Conservation (phyloP, 2,888 invertebrate species). For the Pyrgus malvae region DNA sequence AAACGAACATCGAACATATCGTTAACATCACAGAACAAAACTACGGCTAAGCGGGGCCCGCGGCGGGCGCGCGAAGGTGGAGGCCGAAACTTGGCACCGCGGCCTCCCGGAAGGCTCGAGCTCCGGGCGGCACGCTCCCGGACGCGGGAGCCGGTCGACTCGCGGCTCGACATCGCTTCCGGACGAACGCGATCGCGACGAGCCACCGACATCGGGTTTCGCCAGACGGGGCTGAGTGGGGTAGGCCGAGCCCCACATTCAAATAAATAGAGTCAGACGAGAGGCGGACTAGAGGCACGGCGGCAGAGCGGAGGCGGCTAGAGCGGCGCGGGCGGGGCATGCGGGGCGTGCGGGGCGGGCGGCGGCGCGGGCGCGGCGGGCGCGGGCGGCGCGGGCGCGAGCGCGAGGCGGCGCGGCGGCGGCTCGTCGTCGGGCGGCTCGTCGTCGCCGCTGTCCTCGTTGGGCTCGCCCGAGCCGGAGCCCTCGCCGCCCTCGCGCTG, state of each 20-base stretch:
- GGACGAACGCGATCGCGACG: slow-evolving; percentile 25
- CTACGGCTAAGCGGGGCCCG: slow-evolving; percentile 56
- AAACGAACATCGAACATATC: slow-evolving; percentile 58
- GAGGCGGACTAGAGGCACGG: slow-evolving; percentile 43
- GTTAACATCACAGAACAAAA: slow-evolving; percentile 74
- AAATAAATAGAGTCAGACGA: slow-evolving; percentile 27
- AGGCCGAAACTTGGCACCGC: too few species aligned
- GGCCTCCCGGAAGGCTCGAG: too few species aligned
- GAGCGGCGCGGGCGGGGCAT: slow-evolving; percentile 36
- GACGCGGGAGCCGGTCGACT: too few species aligned
- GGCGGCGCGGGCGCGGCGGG: slow-evolving; percentile 36
- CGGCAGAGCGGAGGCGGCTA: slow-evolving; percentile 37
- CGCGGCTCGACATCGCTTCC: too few species aligned
- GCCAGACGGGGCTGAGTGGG: too few species aligned
- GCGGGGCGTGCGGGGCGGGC: slow-evolving; percentile 35
- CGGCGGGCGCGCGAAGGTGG: slow-evolving; percentile 26
- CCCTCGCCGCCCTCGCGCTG: slow-evolving; percentile 52
- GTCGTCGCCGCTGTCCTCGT: slow-evolving; percentile 45
- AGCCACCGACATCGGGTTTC: too few species aligned
- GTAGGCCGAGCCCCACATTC: too few species aligned
- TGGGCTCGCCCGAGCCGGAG: slow-evolving; percentile 53
- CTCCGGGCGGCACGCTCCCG: too few species aligned
- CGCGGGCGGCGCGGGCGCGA: slow-evolving; percentile 40
- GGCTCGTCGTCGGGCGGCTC: slow-evolving; percentile 45
- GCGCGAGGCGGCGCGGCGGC: slow-evolving; percentile 34